These are phyloP conservation scores for Hemibagrus guttatus DNA, from an alignment of 2,797 vertebrate species.

Conservation along the genomic window DNA sequence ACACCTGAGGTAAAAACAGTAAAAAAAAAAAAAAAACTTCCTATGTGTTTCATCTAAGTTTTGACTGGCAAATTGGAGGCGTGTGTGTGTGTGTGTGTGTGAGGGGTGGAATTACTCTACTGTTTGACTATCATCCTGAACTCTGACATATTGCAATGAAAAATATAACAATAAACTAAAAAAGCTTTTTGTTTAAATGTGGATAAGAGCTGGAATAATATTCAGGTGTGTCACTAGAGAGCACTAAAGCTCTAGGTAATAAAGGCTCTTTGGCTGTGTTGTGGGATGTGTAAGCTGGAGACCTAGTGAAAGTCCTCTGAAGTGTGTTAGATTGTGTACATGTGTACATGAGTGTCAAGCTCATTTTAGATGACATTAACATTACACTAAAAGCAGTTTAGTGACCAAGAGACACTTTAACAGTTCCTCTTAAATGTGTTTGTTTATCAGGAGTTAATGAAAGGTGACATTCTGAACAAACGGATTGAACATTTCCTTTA, in stretches of 20 bases:
- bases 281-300: neutral
- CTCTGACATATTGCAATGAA: neutral
- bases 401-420: neutral
- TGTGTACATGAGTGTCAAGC: no score
- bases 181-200: neutral
- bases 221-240: neutral
- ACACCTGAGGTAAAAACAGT: neutral
- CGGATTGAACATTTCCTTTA: neutral
- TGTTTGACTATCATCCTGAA: neutral
- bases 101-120: neutral
- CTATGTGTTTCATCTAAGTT: neutral
- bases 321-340: neutral
- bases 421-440: neutral
- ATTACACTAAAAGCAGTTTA: neutral
- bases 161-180: neutral
- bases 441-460: neutral
- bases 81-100: neutral
- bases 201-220: neutral
- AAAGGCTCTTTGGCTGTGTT: no score
- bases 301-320: neutral
- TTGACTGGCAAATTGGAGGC: conserved; percentile 30
- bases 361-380: no score
- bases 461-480: neutral
- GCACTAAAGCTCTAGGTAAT: neutral
- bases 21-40: no score